These are phyloP conservation scores for Chelmon rostratus DNA, from an alignment of 2,797 vertebrate genomes.

Conservation along the genomic window DNA sequence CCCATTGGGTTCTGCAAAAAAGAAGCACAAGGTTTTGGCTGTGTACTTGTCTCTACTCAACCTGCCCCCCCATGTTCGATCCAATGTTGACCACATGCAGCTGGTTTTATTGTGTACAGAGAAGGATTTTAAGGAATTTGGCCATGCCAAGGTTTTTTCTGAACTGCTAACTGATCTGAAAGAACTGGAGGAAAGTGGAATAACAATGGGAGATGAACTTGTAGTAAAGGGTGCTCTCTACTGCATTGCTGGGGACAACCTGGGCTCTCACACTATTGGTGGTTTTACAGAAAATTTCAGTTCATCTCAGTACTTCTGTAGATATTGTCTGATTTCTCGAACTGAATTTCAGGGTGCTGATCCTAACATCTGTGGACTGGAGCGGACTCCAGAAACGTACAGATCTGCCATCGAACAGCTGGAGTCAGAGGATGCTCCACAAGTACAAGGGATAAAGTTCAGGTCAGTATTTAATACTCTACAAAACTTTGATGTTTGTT, in stretches of 20 bases:
- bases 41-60: slow-evolving; percentile 29
- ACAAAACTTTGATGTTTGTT: slow-evolving; percentile 31
- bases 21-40: slow-evolving; percentile 26
- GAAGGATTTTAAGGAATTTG: slow-evolving; percentile 9
- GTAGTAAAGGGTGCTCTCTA: not conserved
- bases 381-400: not conserved
- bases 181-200: slow-evolving; percentile 7
- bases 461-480: slow-evolving; percentile 32
- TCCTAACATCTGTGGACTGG: not conserved
- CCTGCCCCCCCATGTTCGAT: slow-evolving; percentile 6
- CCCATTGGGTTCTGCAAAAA: slow-evolving; percentile 25
- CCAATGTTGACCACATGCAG: slow-evolving; percentile 23
- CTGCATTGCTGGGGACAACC: not conserved
- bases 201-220: not conserved
- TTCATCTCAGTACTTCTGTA: slow-evolving; percentile 6
- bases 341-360: slow-evolving; percentile 18
- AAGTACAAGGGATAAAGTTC: slow-evolving; percentile 21
- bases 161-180: slow-evolving; percentile 6
- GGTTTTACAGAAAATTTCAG: slow-evolving; percentile 5
- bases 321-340: slow-evolving; percentile 19
- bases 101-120: slow-evolving; percentile 19
- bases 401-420: not conserved
- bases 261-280: not conserved
- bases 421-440: not conserved
- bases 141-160: slow-evolving; percentile 12